A percentile compares a stretch with the other conserved stretches of the same genome.
phyloP scores from a whole-genome alignment of 2,888 invertebrate genomes.

The Acronicta alni region DNA sequence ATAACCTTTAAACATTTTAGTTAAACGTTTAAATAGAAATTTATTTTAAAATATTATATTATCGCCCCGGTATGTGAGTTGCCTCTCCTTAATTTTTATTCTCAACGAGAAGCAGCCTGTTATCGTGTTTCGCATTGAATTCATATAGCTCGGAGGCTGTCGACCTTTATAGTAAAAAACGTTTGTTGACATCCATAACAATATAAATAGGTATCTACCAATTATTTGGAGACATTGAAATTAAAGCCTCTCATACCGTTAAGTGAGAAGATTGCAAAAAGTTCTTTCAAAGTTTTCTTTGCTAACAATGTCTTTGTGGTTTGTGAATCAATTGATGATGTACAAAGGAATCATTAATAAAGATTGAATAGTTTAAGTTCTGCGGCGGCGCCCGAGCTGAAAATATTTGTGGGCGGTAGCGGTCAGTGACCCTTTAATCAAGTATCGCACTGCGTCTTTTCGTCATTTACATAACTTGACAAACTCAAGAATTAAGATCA shows the following conservation, averaged over 20 bases:
- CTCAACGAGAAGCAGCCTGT: constrained; percentile 56
- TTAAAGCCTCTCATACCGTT: constrained; percentile 71
- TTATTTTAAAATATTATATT: background rate
- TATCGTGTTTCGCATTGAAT: constrained; percentile 73
- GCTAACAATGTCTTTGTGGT: constrained; percentile 55
- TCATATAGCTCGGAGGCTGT: constrained; percentile 72
- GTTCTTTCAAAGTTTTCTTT: constrained; percentile 57
- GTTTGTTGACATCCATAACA: constrained; percentile 72
- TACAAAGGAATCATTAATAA: constrained; percentile 65
- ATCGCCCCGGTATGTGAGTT: constrained; percentile 10
- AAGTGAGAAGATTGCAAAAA: constrained; percentile 62
- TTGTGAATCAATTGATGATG: constrained; percentile 55
- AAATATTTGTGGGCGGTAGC: constrained; percentile 71
- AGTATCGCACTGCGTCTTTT: constrained; percentile 80
- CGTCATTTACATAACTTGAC: constrained; percentile 88
- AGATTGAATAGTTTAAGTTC: constrained; percentile 59
- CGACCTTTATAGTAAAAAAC: constrained; percentile 74
- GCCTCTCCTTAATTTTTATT: constrained; percentile 54
- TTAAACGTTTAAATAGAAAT: too few relatives aligned
- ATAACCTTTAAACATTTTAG: too few relatives aligned
- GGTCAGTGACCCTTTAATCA: constrained; percentile 84
- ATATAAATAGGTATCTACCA: constrained; percentile 71
- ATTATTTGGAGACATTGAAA: constrained; percentile 74
- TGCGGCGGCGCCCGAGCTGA: constrained; percentile 62
- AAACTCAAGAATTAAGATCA: constrained; percentile 79